Conservation (phyloP, 2,888 invertebrate species). For the Epicampocera succincta region DNA sequence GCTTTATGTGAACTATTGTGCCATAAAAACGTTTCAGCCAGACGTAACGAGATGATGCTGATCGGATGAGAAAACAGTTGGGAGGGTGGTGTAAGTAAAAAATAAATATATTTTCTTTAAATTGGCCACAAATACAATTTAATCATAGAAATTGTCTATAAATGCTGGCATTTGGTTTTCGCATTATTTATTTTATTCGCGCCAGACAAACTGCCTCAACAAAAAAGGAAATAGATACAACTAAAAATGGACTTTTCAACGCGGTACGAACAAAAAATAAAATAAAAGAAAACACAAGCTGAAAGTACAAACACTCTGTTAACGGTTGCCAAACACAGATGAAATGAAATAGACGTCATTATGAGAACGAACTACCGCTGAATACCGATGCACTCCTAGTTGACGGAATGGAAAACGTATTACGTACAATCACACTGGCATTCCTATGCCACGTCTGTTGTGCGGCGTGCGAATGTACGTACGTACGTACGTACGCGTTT, state of each 20-base stretch:
- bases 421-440: not conserved
- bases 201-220: conserved; percentile 60
- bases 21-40: conserved; percentile 34
- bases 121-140: conserved; percentile 55
- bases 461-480: not conserved
- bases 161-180: conserved; percentile 43
- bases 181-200: conserved; percentile 30
- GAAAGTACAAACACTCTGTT: not conserved
- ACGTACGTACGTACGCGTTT: conserved; percentile 8
- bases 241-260: conserved; percentile 63
- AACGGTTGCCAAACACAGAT: conserved; percentile 40
- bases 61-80: not conserved
- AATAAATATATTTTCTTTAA: conserved; percentile 55
- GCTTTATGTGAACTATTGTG: conserved; percentile 36
- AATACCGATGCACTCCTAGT: conserved; percentile 22
- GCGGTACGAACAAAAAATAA: conserved; percentile 4
- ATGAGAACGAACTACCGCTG: conserved; percentile 25
- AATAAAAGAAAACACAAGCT: conserved; percentile 6
- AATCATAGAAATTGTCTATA: conserved; percentile 40
- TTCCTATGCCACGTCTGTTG: too few species aligned
- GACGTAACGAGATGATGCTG: conserved; percentile 24
- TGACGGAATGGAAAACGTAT: not conserved
- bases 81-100: conserved; percentile 38
- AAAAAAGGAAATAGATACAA: conserved; percentile 58
- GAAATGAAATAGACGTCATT: conserved; percentile 49